Base-by-base conservation (phyloP, 2,797 vertebrate genomes). In the Argyrosomus regius region DNA sequence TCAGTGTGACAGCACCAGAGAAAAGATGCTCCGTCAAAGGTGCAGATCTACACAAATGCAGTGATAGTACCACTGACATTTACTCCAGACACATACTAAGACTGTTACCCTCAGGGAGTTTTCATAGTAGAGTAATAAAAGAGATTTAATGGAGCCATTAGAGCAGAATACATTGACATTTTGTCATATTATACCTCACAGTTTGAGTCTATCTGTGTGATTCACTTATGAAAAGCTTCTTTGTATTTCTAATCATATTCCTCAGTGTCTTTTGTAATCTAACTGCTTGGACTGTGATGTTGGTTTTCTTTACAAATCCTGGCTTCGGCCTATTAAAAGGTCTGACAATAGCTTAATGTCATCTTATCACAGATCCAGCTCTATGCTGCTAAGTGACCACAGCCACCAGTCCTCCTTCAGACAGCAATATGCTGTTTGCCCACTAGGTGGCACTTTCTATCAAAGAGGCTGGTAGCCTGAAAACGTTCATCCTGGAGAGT, bases 361-460 rank as follows among this genome's bases (percentile, higher is more conserved):
- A 68, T 61, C 43, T 80, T 28, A 43, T 57, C 59, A 35, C n/a
- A 59, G 8, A 62, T 61, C 3, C n/a, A 63, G 41, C 72, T 81
- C 6, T 26, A 0, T 39, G 9, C 20, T 41, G 58, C 17, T 24
- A 20, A 43, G 16, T 59, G 13, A 20, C 43, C 35, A 28, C 53
- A 6, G 39, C 39, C 16, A n/a, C 3, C 58, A 5, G n/a, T 24
- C 5, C 20, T 39, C 26, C 3, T 2, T 49, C 26, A 80, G 16
- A 18, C 13, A 53, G 81, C 72, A 90, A 28, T 89, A 69, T 62
- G 9, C 1, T 4, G 20, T 75, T 70, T 86, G 22, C 1, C 93
- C 95, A 94, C 87, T 77, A 93, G 94, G 78, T 87, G 95, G 88
- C 93, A 73, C 84, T 82, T 79, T 71, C 4, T 77, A n/a, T 57